Evolutionary conservation across 1,140 invertebrate species (phyloP).

Genomic region (Drosophila nigrodunni): DNA sequence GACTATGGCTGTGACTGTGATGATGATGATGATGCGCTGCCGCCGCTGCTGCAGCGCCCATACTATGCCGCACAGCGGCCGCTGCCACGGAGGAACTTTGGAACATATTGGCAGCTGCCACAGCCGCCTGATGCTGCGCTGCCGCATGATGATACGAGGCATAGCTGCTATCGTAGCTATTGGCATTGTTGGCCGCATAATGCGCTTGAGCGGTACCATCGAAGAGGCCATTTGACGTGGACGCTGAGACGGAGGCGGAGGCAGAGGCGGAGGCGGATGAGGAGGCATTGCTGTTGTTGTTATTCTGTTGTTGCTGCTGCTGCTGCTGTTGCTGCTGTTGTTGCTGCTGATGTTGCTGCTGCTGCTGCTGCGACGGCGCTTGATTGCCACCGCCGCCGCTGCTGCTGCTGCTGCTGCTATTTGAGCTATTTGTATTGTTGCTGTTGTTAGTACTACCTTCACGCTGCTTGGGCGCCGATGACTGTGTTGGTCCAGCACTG

Average conservation of each 20-base stretch:
- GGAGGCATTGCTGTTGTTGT: constrained; percentile 66
- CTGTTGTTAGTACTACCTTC: constrained; percentile 86
- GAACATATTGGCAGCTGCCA: constrained; percentile 79
- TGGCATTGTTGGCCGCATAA: constrained; percentile 66
- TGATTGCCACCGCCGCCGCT: constrained; percentile 51
- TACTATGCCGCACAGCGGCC: constrained; percentile 77
- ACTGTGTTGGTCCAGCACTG: constrained; percentile 59
- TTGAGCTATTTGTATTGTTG: constrained; percentile 77
- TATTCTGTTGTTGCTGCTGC: constrained; percentile 66
- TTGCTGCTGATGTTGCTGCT: constrained; percentile 67
- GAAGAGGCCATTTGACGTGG: constrained; percentile 72
- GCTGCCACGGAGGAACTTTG: constrained; percentile 81
- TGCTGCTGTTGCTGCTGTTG: constrained; percentile 65
- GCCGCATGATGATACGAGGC: constrained; percentile 80
- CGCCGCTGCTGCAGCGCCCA: constrained; percentile 66
- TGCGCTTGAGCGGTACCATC: constrained; percentile 80
- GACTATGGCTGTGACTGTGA: constrained; percentile 57
- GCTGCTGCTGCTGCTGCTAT: constrained; percentile 68
- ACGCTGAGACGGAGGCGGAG: constrained; percentile 21
- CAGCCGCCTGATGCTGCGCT: constrained; percentile 76
- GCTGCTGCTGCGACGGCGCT: constrained; percentile 56
- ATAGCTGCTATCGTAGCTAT: constrained; percentile 70
- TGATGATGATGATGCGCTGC: constrained; percentile 75
- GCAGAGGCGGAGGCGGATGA: constrained; percentile 48
- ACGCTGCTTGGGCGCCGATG: constrained; percentile 88